Percentiles rank a stretch among this genome's conserved stretches.
Conservation (phyloP, 2,113 vertebrate species). For the Elaphurus davidianus region DNA sequence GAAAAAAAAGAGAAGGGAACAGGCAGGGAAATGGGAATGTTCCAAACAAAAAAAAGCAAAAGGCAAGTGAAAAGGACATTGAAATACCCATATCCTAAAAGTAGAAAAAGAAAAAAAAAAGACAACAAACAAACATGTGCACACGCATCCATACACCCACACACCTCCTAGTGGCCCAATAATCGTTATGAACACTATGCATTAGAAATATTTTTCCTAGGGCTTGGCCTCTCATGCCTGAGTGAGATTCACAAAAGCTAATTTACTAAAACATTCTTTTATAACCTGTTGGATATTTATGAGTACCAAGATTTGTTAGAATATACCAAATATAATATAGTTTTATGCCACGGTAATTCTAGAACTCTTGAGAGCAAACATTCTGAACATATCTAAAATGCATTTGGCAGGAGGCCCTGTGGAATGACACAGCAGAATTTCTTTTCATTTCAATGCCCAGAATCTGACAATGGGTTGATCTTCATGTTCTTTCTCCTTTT, state of each 20-base stretch:
- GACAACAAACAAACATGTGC: neutral
- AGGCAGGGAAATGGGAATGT: neutral
- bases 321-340: neutral
- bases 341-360: neutral
- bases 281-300: neutral
- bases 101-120: neutral
- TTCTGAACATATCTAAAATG: neutral
- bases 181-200: neutral
- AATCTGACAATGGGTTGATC: neutral
- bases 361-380: neutral
- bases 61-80: neutral
- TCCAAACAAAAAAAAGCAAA: neutral
- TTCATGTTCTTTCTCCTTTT: neutral
- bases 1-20: neutral
- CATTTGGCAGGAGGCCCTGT: slow-evolving; percentile 9
- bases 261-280: neutral
- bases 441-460: neutral
- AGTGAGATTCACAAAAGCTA: neutral
- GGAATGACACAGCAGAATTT: slow-evolving; percentile 46
- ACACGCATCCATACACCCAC: neutral
- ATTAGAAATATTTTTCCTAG: neutral
- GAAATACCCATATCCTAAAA: neutral
- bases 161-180: neutral
- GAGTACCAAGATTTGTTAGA: neutral
- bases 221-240: neutral